phyloP scores from a whole-genome alignment of 2,113 vertebrate species.

The Columba livia region DNA sequence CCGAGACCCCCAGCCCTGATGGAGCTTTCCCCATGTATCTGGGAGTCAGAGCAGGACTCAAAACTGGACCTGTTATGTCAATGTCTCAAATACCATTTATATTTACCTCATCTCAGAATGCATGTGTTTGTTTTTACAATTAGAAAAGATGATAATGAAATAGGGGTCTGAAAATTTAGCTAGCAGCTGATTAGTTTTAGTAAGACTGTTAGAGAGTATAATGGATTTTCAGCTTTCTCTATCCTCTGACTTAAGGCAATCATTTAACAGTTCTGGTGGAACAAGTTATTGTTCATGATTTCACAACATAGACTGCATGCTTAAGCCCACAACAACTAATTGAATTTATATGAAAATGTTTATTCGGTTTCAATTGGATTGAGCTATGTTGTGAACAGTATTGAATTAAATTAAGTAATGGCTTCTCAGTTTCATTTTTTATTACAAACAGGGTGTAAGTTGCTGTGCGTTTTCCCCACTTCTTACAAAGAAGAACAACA shows the following conservation, averaged over 20 bases:
- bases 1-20: fast-evolving
- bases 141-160: conserved; percentile 68
- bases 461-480: not conserved
- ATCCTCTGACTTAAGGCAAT: conserved; percentile 72
- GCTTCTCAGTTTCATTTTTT: conserved; percentile 16
- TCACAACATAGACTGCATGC: conserved; percentile 41
- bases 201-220: conserved; percentile 70
- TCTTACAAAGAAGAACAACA: not conserved
- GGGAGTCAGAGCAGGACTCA: not conserved
- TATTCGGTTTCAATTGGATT: conserved; percentile 66
- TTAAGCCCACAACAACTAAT: conserved; percentile 71
- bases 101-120: not conserved
- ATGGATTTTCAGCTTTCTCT: conserved; percentile 74
- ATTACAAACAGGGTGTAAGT: not conserved
- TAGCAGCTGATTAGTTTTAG: conserved; percentile 79
- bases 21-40: not conserved
- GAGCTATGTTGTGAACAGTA: conserved; percentile 39
- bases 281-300: conserved; percentile 72
- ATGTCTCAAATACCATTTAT: conserved; percentile 24
- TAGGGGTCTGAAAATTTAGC: conserved; percentile 78
- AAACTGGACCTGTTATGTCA: not conserved
- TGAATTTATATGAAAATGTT: conserved; percentile 74
- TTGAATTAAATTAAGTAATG: conserved; percentile 21
- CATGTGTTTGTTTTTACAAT: conserved; percentile 49
- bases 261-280: conserved; percentile 61